Conservation (phyloP, 92 coral and sea anemone genomes). For the Desmophyllum pertusum region DNA sequence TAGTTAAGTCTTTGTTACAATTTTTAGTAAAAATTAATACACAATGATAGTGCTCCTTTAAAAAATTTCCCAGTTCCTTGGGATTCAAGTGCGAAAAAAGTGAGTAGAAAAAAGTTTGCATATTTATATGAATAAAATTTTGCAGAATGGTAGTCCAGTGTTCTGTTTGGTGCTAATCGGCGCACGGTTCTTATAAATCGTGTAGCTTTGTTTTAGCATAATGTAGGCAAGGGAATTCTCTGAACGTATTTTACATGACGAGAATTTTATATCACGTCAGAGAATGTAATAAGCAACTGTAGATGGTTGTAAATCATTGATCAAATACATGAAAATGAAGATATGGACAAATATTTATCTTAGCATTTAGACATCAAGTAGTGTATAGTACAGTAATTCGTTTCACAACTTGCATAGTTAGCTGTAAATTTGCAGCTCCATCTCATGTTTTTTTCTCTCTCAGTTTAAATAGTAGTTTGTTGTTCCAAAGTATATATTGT, state of each 20-base stretch:
- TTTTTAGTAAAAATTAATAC: no score
- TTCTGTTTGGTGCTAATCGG: neutral
- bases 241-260: constrained; percentile 12
- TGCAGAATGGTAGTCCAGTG: neutral
- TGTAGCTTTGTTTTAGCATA: neutral
- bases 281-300: constrained; percentile 17
- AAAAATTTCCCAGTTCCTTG: neutral
- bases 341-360: constrained; percentile 42
- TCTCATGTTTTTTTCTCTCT: neutral
- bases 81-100: neutral
- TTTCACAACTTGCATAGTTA: neutral
- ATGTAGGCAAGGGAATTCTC: neutral
- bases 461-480: neutral
- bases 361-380: neutral
- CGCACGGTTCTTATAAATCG: neutral
- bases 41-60: neutral
- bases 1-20: no score
- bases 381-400: neutral
- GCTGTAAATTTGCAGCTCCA: neutral
- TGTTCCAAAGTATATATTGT: neutral
- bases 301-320: constrained; percentile 34
- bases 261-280: constrained; percentile 17
- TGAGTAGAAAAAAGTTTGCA: neutral
- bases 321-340: constrained; percentile 2
- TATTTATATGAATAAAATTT: constrained; percentile 6